These are phyloP conservation scores for Bettongia penicillata DNA, from an alignment of 2,113 vertebrate genomes.

Conservation along the genomic window DNA sequence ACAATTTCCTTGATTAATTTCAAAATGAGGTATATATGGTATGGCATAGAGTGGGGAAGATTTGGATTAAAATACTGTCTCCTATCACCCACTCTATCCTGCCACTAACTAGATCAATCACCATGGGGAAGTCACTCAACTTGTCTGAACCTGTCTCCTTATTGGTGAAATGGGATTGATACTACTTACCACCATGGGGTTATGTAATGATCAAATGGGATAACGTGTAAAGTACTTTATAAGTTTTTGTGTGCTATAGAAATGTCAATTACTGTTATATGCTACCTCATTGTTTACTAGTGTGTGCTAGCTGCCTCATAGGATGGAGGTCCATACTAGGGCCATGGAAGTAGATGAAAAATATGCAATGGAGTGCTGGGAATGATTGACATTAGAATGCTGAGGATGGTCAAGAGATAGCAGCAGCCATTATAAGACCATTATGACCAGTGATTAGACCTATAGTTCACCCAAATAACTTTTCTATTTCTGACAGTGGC, in stretches of 20 bases:
- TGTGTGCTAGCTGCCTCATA: background rate
- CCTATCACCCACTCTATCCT: background rate
- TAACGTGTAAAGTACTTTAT: background rate
- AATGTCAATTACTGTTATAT: background rate
- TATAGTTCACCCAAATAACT: background rate
- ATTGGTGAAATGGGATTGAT: background rate
- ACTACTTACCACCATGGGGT: background rate
- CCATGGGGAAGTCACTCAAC: background rate
- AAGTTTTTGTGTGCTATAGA: background rate
- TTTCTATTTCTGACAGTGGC: constrained; percentile 16
- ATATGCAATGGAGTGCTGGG: background rate
- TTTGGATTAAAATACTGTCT: background rate
- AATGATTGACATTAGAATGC: background rate
- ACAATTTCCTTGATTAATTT: background rate
- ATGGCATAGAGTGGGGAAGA: background rate
- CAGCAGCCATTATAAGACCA: background rate
- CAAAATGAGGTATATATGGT: background rate
- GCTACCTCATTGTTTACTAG: background rate
- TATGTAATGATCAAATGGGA: background rate
- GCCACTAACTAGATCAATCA: background rate
- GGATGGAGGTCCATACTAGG: background rate
- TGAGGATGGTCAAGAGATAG: background rate
- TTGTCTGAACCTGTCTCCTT: background rate
- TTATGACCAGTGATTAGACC: background rate
- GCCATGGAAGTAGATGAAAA: background rate